Base-by-base conservation (phyloP, 2,113 vertebrate genomes). In the Melanerpes formicivorus region DNA sequence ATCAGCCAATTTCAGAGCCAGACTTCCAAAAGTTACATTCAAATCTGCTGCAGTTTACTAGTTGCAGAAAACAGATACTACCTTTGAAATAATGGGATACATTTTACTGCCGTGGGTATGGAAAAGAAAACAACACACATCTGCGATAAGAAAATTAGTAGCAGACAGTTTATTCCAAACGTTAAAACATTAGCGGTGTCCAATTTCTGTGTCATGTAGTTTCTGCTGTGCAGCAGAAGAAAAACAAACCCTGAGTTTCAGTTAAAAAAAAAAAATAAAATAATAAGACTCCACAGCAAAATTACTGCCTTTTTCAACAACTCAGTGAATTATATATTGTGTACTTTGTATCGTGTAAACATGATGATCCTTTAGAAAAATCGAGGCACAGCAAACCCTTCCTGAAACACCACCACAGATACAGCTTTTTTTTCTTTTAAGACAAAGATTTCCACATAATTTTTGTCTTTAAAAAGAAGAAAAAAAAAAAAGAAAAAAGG, bases 161-260 rank as follows among this genome's bases (percentile, higher is more conserved):
- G 88, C 90, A 95, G 83, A 94, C 58, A 21, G 83, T 86, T 94
- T 95, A 93, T 69, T 90, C 81, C 90, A 91, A 97, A 95, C 84
- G 87, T 89, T 94, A 91, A 96, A 96, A 96, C 93, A 90, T 83
- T 58, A 95, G 63, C 42, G 0, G 87, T 94, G 93, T 96, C 95
- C 97, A 96, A 91, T 96, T 96, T 96, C 95, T 83, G 70, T 91
- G 90, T 96, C 91, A 91, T 37, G 70, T 77, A 93, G 72, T 94
- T 97, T 97, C 93, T 96, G 88, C 91, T 78, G 79, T 92, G 81
- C 84, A 96, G 91, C 84, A 95, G 86, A 94, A 94, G 75, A 85
- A 93, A 95, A 96, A 89, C 76, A 94, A 95, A 94, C 75, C 77
- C 93, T 94, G 83, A 93, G 96, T 93, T 97, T 95, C 84, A 96